These are phyloP conservation scores for Phrynosoma blainvillii DNA, from an alignment of 2,113 vertebrate species.

Conservation along the genomic window DNA sequence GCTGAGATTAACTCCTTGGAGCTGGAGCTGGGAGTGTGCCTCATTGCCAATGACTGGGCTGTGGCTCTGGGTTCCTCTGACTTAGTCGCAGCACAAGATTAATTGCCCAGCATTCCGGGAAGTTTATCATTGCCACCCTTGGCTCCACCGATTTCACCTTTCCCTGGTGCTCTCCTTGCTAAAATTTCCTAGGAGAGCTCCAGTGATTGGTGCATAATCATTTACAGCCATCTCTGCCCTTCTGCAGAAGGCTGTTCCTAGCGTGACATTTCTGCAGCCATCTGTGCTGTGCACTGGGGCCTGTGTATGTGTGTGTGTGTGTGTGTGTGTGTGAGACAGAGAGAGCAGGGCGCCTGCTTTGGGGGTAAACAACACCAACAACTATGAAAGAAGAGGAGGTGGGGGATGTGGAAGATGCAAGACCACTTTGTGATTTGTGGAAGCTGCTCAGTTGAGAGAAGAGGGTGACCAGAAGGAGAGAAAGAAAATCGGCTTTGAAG, in stretches of 20 bases:
- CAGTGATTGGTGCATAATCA: constrained; percentile 21
- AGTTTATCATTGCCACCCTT: constrained; percentile 73
- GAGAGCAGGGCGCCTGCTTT: background rate
- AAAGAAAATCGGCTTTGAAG: fast-evolving
- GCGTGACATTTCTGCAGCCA: constrained; percentile 45
- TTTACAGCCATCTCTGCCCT: constrained; percentile 31
- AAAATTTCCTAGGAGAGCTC: constrained; percentile 9
- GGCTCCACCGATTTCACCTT: constrained; percentile 35
- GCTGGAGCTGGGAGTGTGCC: constrained; percentile 25
- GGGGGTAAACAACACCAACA: constrained; percentile 6
- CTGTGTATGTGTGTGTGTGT: fast-evolving
- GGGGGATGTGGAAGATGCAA: background rate
- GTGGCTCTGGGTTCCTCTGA: constrained; percentile 64
- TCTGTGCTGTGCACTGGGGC: constrained; percentile 21
- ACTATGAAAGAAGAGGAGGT: background rate
- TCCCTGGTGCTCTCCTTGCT: constrained; percentile 19
- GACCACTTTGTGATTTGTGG: constrained; percentile 13
- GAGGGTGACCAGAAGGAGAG: background rate
- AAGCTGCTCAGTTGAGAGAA: background rate
- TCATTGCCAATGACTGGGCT: constrained; percentile 62
- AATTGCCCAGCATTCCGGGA: constrained; percentile 68
- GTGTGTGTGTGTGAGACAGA: fast-evolving
- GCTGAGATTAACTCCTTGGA: constrained; percentile 66
- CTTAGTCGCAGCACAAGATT: constrained; percentile 71
- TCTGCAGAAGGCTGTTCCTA: background rate